These are phyloP conservation scores for Scomber japonicus DNA, from an alignment of 2,113 vertebrate species.

Conservation along the genomic window DNA sequence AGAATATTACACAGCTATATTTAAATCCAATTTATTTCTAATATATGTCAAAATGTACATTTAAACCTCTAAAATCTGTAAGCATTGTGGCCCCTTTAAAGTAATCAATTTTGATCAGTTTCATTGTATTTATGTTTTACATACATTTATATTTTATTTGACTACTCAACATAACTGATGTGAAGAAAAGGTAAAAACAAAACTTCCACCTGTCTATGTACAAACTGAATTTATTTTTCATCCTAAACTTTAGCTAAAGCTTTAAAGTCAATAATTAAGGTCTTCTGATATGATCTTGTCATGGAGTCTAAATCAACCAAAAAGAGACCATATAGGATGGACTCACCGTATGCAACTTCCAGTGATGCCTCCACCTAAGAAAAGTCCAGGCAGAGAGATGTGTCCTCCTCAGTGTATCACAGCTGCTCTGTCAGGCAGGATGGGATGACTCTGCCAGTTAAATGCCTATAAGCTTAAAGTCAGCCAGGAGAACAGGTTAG, in stretches of 20 bases:
- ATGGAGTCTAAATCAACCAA: background rate
- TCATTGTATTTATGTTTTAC: too few relatives aligned
- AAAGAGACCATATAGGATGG: background rate
- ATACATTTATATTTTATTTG: too few relatives aligned
- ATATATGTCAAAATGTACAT: background rate
- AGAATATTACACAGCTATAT: background rate
- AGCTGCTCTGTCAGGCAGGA: conserved; percentile 49
- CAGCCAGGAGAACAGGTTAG: conserved; percentile 82
- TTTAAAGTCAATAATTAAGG: too few relatives aligned
- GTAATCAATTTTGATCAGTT: too few relatives aligned
- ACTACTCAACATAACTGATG: too few relatives aligned
- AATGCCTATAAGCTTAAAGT: conserved; percentile 44
- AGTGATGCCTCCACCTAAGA: conserved; percentile 18
- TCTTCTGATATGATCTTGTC: background rate
- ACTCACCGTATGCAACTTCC: conserved; percentile 66
- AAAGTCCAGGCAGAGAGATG: conserved; percentile 38
- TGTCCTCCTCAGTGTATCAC: conserved; percentile 52
- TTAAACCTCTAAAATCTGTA: background rate
- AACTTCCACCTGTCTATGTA: too few relatives aligned
- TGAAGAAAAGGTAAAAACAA: too few relatives aligned
- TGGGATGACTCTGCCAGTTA: conserved; percentile 58
- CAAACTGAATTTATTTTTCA: too few relatives aligned
- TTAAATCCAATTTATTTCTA: background rate
- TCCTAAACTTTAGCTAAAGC: too few relatives aligned
- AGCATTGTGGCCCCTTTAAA: too few relatives aligned